Evolutionary conservation across 2,113 vertebrate genomes (phyloP).

Genomic region (Geococcyx californianus): DNA sequence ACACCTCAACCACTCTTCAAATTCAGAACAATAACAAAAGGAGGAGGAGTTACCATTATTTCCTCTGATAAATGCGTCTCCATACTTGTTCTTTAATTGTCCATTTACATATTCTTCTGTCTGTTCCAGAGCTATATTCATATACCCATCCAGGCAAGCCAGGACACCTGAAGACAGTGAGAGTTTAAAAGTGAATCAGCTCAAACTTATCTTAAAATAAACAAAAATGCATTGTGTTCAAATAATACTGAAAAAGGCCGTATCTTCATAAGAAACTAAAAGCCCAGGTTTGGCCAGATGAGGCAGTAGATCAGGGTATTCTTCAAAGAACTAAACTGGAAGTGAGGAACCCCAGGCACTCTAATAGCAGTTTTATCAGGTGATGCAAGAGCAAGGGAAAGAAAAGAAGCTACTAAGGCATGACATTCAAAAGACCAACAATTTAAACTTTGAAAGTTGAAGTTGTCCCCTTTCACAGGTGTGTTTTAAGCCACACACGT

Average conservation of each 20-base stretch:
- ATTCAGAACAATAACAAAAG: neutral
- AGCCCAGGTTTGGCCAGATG: neutral
- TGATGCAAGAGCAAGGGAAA: neutral
- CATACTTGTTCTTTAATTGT: conserved; percentile 98
- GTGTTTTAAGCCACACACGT: neutral
- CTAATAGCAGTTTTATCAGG: neutral
- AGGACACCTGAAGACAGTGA: conserved; percentile 84
- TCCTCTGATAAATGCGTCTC: conserved; percentile 97
- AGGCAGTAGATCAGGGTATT: neutral
- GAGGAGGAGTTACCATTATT: conserved; percentile 88
- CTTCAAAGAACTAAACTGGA: neutral
- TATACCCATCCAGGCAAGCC: conserved; percentile 97
- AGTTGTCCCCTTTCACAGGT: neutral
- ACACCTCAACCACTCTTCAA: neutral
- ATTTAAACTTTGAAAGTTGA: neutral
- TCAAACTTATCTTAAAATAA: neutral
- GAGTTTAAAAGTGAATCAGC: neutral
- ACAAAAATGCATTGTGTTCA: neutral
- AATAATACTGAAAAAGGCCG: neutral
- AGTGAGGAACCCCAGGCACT: neutral
- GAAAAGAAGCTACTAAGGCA: neutral
- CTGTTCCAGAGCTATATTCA: conserved; percentile 99
- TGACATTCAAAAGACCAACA: neutral
- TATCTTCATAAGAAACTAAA: neutral
- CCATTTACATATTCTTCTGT: conserved; percentile 99